These are phyloP conservation scores for Eulemur macaco DNA, from an alignment of 2,113 vertebrate species.

Conservation along the genomic window DNA sequence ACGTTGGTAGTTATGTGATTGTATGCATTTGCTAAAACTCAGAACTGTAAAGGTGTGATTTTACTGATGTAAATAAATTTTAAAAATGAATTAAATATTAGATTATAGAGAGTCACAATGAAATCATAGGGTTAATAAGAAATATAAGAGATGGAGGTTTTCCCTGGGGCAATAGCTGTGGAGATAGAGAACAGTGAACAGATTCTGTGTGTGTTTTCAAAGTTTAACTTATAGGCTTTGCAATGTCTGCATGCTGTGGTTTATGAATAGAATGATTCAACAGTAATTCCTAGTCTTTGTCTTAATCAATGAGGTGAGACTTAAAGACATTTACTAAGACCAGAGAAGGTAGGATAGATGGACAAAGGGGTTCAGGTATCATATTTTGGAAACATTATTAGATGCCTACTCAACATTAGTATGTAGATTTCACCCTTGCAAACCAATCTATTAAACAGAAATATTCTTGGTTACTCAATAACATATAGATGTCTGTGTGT, in stretches of 20 bases:
- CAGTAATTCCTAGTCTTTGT: too few species aligned
- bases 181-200: neutral
- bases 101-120: neutral
- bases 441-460: neutral
- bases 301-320: neutral
- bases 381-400: neutral
- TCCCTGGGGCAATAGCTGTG: accelerated
- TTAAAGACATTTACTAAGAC: neutral
- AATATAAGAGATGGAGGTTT: neutral
- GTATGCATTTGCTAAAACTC: neutral
- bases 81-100: neutral
- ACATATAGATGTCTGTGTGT: too few species aligned
- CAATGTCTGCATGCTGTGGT: accelerated
- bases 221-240: neutral
- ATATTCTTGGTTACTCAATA: neutral
- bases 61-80: neutral
- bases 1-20: neutral
- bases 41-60: neutral
- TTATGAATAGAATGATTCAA: neutral
- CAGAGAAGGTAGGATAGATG: neutral
- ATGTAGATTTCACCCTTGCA: neutral
- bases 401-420: neutral
- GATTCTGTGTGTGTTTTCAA: neutral
- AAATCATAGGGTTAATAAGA: neutral
- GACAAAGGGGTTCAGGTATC: neutral